These are phyloP conservation scores for Origma solitaria DNA, from an alignment of 2,113 vertebrate genomes.

Conservation along the genomic window DNA sequence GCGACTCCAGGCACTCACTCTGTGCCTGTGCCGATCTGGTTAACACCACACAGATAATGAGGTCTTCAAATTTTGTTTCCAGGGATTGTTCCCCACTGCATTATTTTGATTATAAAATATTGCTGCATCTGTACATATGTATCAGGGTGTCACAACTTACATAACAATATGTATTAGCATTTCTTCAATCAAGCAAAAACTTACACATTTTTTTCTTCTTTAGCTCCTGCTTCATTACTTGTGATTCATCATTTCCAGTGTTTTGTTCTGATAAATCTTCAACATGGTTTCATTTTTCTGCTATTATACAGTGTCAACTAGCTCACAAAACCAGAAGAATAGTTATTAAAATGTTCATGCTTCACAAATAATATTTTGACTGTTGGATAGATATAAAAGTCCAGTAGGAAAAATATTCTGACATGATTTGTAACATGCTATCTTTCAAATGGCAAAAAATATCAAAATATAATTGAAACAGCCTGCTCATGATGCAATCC, in stretches of 20 bases:
- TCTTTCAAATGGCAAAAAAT: slow-evolving; percentile 57
- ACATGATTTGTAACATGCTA: slow-evolving; percentile 58
- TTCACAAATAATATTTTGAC: slow-evolving; percentile 64
- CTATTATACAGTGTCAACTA: slow-evolving; percentile 52
- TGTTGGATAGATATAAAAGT: slow-evolving; percentile 51
- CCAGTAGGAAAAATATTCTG: slow-evolving; percentile 62
- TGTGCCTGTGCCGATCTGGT: neutral
- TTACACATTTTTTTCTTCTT: slow-evolving; percentile 25
- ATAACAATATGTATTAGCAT: slow-evolving; percentile 24
- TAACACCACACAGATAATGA: slow-evolving; percentile 27
- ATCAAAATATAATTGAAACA: slow-evolving; percentile 59
- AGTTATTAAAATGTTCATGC: slow-evolving; percentile 64
- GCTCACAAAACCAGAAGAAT: slow-evolving; percentile 50
- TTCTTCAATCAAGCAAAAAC: slow-evolving; percentile 56
- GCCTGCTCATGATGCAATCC: slow-evolving; percentile 16
- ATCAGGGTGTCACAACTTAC: slow-evolving; percentile 8
- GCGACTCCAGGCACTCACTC: neutral
- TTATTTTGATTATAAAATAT: slow-evolving; percentile 37
- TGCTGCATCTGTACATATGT: neutral
- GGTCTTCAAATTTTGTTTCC: neutral
- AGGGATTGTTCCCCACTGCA: neutral
- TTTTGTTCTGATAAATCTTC: slow-evolving; percentile 59
- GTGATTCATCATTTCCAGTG: slow-evolving; percentile 52
- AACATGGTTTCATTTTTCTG: slow-evolving; percentile 36
- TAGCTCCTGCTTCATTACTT: slow-evolving; percentile 52